phyloP scores from a whole-genome alignment of 2,888 invertebrate species.

The Synanthedon vespiformis region DNA sequence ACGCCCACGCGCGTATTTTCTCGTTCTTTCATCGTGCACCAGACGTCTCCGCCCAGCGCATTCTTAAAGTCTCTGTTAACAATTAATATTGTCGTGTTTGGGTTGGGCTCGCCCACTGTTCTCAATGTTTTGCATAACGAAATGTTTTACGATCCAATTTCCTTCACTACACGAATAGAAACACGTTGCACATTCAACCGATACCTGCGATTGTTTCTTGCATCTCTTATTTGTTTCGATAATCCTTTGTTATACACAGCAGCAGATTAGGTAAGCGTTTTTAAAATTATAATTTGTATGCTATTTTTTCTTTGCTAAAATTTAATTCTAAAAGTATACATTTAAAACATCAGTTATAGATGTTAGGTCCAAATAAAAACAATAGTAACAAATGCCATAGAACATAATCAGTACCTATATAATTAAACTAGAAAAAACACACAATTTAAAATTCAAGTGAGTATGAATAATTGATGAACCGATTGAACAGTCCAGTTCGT shows the following conservation, averaged over 20 bases:
- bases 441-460: conserved; percentile 36
- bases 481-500: conserved; percentile 21
- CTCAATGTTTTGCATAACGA: conserved; percentile 5
- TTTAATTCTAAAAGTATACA: too few species aligned
- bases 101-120: conserved; percentile 8
- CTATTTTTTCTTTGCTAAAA: too few species aligned
- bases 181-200: too few species aligned
- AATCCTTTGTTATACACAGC: too few species aligned
- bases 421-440: conserved; percentile 8
- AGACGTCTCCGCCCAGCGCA: conserved; percentile 1
- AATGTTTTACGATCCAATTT: conserved; percentile 1
- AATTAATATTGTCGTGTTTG: conserved; percentile 12
- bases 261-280: too few species aligned
- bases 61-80: conserved; percentile 12
- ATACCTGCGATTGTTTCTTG: too few species aligned
- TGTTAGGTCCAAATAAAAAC: too few species aligned
- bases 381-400: too few species aligned
- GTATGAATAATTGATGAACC: conserved; percentile 51
- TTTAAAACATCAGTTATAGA: too few species aligned
- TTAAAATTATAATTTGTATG: too few species aligned
- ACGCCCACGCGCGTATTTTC: not conserved
- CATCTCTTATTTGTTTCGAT: too few species aligned
- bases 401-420: conserved; percentile 9
- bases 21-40: not conserved
- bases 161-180: not conserved